phyloP scores from a whole-genome alignment of 1,140 invertebrate species.

The Drosophila repletoides region DNA sequence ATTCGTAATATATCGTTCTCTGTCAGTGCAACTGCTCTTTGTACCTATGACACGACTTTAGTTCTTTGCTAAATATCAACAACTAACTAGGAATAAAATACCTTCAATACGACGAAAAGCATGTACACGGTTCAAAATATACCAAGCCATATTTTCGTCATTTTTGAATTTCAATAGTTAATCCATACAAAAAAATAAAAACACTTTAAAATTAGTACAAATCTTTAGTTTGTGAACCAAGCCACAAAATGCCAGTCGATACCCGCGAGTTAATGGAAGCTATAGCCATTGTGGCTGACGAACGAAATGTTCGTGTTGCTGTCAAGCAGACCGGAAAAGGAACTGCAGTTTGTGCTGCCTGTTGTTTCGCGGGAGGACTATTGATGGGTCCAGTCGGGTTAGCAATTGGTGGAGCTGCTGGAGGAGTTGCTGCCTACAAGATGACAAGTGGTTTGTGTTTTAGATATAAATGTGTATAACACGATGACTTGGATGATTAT shows the following conservation, averaged over 20 bases:
- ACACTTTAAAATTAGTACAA: background rate
- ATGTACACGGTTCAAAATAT: background rate
- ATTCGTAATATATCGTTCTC: background rate
- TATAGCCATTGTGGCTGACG: slow-evolving; percentile 70
- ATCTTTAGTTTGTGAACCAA: background rate
- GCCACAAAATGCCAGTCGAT: slow-evolving; percentile 68
- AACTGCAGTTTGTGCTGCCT: slow-evolving; percentile 71
- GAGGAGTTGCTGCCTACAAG: slow-evolving; percentile 72
- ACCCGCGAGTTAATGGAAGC: slow-evolving; percentile 73
- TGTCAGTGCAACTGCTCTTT: too few relatives aligned
- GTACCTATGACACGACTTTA: too few relatives aligned
- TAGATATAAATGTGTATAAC: background rate
- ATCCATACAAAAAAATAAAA: background rate
- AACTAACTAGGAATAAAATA: background rate
- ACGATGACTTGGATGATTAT: background rate
- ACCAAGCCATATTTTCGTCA: background rate
- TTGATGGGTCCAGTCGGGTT: slow-evolving; percentile 71
- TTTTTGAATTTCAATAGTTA: too few relatives aligned
- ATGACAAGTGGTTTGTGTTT: slow-evolving; percentile 61
- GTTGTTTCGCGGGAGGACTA: slow-evolving; percentile 71
- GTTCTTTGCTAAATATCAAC: too few relatives aligned
- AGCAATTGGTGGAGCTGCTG: slow-evolving; percentile 71
- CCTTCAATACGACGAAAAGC: background rate
- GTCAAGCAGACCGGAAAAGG: slow-evolving; percentile 75
- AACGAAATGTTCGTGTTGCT: slow-evolving; percentile 66